Percentiles rank a stretch among this genome's conserved stretches.
Evolutionary conservation across 2,797 vertebrate genomes (phyloP).

Genomic region (Botia almorhae): DNA sequence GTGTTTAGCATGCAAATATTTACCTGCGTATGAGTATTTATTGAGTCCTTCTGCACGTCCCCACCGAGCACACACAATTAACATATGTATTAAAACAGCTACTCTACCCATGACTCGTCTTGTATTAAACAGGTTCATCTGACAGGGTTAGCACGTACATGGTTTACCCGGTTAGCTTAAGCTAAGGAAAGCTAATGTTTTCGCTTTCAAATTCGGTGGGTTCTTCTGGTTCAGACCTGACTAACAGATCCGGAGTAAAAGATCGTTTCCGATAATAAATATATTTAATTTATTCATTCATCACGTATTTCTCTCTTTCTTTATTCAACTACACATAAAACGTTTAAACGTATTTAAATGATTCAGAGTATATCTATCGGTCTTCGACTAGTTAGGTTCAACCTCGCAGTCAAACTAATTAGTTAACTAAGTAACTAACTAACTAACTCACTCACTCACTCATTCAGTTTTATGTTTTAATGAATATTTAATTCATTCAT

Average conservation of each 20-base stretch:
- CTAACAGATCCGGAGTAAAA: slow-evolving; percentile 35
- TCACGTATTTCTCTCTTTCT: background rate
- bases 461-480: no score
- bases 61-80: slow-evolving; percentile 26
- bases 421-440: no score
- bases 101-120: slow-evolving; percentile 21
- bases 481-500: no score
- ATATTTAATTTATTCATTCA: no score
- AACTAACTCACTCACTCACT: no score
- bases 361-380: background rate
- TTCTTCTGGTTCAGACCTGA: slow-evolving; percentile 46
- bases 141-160: no score
- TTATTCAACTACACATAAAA: background rate
- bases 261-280: background rate
- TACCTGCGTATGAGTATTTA: slow-evolving; percentile 54
- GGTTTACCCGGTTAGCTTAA: background rate
- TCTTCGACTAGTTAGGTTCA: slow-evolving; percentile 19
- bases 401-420: background rate
- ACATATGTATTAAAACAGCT: background rate
- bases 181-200: slow-evolving; percentile 40
- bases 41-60: slow-evolving; percentile 31
- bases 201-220: slow-evolving; percentile 62
- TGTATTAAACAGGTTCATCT: background rate
- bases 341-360: background rate
- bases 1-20: slow-evolving; percentile 25